Base-by-base conservation (phyloP, 2,113 vertebrate genomes). In the Bufo gargarizans region DNA sequence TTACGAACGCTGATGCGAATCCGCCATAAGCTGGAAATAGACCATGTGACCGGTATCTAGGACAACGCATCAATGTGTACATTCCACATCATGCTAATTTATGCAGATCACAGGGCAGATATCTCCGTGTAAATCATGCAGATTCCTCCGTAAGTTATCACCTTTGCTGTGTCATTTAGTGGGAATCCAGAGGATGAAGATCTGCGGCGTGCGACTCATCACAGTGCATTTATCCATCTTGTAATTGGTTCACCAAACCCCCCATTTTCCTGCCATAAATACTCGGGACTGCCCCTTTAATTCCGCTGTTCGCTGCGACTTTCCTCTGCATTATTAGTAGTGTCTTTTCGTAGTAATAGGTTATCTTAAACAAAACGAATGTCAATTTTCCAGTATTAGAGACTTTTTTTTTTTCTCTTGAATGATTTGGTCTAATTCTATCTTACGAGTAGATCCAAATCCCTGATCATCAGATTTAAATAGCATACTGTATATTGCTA, bases 381-480 rank as follows among this genome's bases (percentile, higher is more conserved):
- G 47, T 76, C 8, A 76, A 50, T 76, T 76, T 76, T 76, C 45
- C 47, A 4, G 45, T 16, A 49, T 76, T 76, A 76, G 20, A 20
- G 50, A 33, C 77, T 19, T 55, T 65, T 65, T 83, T 33, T 33
- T 33, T 33, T 33, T 33, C 33, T 33, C 19, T 81, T 43, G 56
- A 81, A 61, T 45, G 17, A 81, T 61, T 81, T 61, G 78, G 20
- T 80, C 17, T 82, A 61, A 82, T 65, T 47, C 43, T 83, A 2
- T 50, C 77, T 22, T 53, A 20, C 49, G 17, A 63, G 59, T 20
- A 13, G 43, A 82, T 69, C 10, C 81, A 67, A 82, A 82, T 82
- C 59, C 59, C 33, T 50, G 61, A 83, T 83, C 45, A 83, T 83
- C 11, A 83, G 81, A 83, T 83, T 69, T 83, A 69, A n/a, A 50